Evolutionary conservation across 2,113 vertebrate genomes (phyloP).

Genomic region (Phocoena phocoena): DNA sequence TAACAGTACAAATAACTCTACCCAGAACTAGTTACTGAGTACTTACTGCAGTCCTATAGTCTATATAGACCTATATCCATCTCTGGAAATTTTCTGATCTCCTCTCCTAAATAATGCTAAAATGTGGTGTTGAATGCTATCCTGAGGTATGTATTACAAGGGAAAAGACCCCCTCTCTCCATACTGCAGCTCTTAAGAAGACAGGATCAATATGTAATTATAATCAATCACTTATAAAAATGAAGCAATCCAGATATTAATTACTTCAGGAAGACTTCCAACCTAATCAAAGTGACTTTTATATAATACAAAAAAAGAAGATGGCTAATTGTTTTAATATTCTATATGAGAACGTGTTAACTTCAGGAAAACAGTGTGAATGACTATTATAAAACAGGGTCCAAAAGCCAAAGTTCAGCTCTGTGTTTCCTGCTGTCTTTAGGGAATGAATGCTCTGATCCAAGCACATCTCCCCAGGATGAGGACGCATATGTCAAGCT

Average conservation of each 20-base stretch:
- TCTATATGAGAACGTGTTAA: neutral
- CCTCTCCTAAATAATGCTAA: slow-evolving; percentile 14
- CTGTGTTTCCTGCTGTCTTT: neutral
- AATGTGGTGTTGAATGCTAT: neutral
- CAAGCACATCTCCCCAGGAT: neutral
- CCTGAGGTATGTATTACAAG: neutral
- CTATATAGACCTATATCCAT: neutral
- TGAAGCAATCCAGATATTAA: neutral
- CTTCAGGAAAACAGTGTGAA: neutral
- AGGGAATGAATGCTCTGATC: neutral
- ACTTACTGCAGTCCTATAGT: neutral
- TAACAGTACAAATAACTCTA: neutral
- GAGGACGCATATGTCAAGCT: neutral
- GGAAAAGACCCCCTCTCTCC: neutral
- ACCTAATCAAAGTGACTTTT: neutral
- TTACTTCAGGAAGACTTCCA: slow-evolving; percentile 12
- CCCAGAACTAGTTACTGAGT: neutral
- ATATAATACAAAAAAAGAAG: slow-evolving; percentile 8
- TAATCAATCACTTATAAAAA: slow-evolving; percentile 3
- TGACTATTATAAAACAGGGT: neutral
- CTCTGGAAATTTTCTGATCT: neutral
- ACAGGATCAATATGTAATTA: neutral
- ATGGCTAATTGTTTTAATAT: neutral
- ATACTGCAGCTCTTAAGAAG: slow-evolving; percentile 2
- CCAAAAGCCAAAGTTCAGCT: neutral